phyloP scores from a whole-genome alignment of 2,797 vertebrate genomes.

The Squalus acanthias region DNA sequence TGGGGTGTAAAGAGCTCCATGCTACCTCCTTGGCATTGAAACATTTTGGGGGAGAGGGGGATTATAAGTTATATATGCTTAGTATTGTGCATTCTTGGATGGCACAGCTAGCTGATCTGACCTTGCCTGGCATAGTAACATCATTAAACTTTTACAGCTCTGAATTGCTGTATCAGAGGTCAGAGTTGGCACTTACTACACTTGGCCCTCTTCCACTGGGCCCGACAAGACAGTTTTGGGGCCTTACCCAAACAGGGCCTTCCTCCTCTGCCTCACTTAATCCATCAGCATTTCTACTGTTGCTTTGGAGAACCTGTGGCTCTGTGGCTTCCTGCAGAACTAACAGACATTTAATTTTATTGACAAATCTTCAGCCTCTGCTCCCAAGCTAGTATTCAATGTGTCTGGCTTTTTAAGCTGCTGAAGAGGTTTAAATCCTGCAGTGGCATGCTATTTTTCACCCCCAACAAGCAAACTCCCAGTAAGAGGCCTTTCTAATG shows the following conservation, averaged over 20 bases:
- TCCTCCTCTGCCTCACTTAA: background rate
- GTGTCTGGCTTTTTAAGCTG: background rate
- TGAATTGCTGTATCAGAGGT: too few relatives aligned
- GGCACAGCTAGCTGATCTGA: too few relatives aligned
- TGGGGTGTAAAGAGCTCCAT: too few relatives aligned
- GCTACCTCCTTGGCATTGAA: too few relatives aligned
- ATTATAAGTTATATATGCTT: too few relatives aligned
- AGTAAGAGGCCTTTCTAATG: background rate
- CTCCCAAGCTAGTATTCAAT: background rate
- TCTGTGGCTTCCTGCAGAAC: background rate
- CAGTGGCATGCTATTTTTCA: background rate
- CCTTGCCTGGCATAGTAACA: too few relatives aligned
- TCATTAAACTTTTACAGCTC: too few relatives aligned
- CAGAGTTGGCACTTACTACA: background rate
- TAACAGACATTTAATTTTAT: background rate
- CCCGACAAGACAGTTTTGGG: background rate
- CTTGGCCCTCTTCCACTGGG: too few relatives aligned
- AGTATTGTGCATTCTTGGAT: too few relatives aligned
- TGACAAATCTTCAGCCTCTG: background rate
- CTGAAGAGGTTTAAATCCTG: background rate
- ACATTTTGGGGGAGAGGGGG: too few relatives aligned
- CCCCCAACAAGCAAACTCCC: background rate
- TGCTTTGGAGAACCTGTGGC: background rate
- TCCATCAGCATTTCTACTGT: background rate
- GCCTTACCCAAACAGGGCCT: background rate